A percentile compares a stretch with the other conserved stretches of the same genome.
These are phyloP conservation scores for Lepidurus packardi DNA, from an alignment of 1,140 invertebrate genomes.

Conservation along the genomic window DNA sequence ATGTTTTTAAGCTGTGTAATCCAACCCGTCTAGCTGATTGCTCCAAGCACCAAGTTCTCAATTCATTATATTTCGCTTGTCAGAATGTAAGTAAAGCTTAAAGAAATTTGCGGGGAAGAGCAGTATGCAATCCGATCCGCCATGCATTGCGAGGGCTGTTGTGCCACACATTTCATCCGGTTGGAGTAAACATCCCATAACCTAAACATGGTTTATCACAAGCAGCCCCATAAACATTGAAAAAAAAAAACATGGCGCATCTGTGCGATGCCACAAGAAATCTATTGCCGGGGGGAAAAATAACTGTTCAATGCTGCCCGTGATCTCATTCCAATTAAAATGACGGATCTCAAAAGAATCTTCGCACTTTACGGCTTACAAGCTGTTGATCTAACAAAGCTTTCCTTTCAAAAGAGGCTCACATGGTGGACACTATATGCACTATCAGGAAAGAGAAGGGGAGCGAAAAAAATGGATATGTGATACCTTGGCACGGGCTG, in stretches of 20 bases:
- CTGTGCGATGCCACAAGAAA: constrained; percentile 16
- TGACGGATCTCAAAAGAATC: constrained; percentile 4
- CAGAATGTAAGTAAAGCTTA: neutral
- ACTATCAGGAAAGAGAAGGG: neutral
- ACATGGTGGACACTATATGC: neutral
- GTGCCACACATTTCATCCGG: constrained; percentile 20
- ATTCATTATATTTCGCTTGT: constrained; percentile 4
- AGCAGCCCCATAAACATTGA: constrained; percentile 14
- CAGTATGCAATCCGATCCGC: neutral
- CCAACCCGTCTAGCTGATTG: neutral
- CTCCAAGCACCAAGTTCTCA: neutral
- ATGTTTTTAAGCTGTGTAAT: neutral
- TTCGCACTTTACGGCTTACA: neutral
- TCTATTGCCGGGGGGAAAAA: neutral
- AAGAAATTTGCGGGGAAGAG: neutral
- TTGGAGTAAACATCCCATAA: constrained; percentile 16
- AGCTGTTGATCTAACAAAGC: constrained; percentile 10
- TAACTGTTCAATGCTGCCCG: constrained; percentile 5
- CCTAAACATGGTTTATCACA: constrained; percentile 19
- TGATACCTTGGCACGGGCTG: constrained; percentile 20
- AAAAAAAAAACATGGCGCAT: constrained; percentile 13
- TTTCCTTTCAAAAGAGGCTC: neutral
- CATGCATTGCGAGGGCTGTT: neutral
- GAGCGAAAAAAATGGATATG: neutral
- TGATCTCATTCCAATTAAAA: constrained; percentile 20